Conservation (phyloP, 2,888 invertebrate species). For the Xanthorhoe spadicearia region DNA sequence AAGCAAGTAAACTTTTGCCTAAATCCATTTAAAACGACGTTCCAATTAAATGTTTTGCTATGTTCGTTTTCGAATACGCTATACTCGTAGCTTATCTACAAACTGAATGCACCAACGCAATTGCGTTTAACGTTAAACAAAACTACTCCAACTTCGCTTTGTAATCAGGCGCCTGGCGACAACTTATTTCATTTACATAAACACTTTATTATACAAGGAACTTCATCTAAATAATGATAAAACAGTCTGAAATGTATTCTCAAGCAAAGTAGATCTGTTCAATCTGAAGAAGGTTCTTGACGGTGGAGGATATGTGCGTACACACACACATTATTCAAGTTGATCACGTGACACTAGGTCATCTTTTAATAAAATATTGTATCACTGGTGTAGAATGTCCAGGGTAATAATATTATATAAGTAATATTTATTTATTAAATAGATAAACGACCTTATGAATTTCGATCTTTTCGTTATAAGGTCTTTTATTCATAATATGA, state of each 20-base stretch:
- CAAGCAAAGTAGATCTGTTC: neutral
- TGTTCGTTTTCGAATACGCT: slow-evolving; percentile 3
- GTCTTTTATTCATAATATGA: neutral
- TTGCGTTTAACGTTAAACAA: slow-evolving; percentile 72
- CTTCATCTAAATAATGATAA: slow-evolving; percentile 51
- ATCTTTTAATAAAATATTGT: too few relatives aligned
- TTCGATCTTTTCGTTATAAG: too few relatives aligned
- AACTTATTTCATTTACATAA: slow-evolving; percentile 78
- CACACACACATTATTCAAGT: neutral
- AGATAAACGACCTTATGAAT: too few relatives aligned
- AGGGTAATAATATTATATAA: too few relatives aligned
- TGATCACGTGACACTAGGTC: too few relatives aligned
- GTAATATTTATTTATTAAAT: too few relatives aligned
- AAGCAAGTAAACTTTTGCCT: too few relatives aligned
- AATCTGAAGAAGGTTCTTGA: neutral
- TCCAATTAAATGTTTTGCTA: neutral
- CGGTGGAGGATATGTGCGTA: too few relatives aligned
- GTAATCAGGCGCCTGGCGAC: slow-evolving; percentile 76
- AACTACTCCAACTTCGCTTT: slow-evolving; percentile 72
- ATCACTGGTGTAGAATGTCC: too few relatives aligned
- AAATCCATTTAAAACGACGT: too few relatives aligned
- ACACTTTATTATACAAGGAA: slow-evolving; percentile 69
- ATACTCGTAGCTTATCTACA: slow-evolving; percentile 2
- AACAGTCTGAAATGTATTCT: neutral
- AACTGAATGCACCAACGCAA: slow-evolving; percentile 58